Conservation (phyloP, 2,797 vertebrate species). For the Phrynocephalus vlangalii region DNA sequence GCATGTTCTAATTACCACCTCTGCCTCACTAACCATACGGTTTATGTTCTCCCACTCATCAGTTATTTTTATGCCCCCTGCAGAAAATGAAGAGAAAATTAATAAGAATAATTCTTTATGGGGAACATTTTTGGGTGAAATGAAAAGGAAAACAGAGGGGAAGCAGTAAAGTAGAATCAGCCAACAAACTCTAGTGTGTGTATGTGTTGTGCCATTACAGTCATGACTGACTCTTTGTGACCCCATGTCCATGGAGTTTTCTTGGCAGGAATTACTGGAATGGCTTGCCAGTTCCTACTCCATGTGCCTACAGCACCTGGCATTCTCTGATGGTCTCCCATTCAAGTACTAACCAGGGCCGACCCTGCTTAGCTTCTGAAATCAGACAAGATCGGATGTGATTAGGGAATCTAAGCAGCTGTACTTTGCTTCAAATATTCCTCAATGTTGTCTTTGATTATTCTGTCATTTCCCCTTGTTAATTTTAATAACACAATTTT, state of each 20-base stretch:
- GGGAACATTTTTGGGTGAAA: slow-evolving; percentile 69
- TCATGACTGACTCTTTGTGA: too few species aligned
- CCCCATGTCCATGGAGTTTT: too few species aligned
- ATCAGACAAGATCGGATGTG: background rate
- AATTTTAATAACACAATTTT: background rate
- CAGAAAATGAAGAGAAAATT: slow-evolving; percentile 76
- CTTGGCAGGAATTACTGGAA: too few species aligned
- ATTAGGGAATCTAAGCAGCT: too few species aligned
- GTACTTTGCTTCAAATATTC: too few species aligned
- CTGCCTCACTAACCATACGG: slow-evolving; percentile 79
- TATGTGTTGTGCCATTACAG: too few species aligned
- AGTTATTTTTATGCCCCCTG: slow-evolving; percentile 81
- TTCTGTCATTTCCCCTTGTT: background rate
- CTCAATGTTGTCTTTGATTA: background rate
- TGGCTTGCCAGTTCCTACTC: too few species aligned
- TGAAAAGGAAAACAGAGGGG: slow-evolving; percentile 46
- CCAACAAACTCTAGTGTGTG: slow-evolving; percentile 2
- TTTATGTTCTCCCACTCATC: slow-evolving; percentile 79
- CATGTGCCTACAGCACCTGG: too few species aligned
- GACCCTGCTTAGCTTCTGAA: too few species aligned
- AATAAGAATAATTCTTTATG: slow-evolving; percentile 77
- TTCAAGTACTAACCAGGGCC: too few species aligned
- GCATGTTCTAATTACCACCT: slow-evolving; percentile 83
- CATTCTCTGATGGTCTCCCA: too few species aligned
- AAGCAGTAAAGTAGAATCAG: slow-evolving; percentile 47